Evolutionary conservation across 30 jellyfish, hydroid and myxozoan genomes (phyloP).

Genomic region (Aurelia sp.): DNA sequence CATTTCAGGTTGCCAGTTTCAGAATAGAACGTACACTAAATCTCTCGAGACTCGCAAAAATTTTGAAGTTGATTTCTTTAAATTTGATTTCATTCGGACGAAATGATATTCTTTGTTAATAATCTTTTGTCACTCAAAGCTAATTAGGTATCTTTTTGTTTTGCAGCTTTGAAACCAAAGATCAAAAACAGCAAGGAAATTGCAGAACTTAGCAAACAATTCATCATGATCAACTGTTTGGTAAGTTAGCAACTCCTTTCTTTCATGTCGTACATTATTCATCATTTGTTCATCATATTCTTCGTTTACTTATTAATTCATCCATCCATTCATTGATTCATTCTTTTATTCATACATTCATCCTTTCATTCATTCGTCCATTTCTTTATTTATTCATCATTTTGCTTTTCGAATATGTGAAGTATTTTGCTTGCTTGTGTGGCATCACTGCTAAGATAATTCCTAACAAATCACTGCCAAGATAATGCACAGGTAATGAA

Average conservation of each 20-base stretch:
- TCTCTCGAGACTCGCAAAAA: no score
- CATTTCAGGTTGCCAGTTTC: no score
- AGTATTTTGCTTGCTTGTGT: not conserved
- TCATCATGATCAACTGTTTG: slow-evolving; percentile 91
- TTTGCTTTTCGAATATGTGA: not conserved
- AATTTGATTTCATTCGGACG: no score
- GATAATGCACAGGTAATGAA: not conserved
- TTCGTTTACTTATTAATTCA: no score
- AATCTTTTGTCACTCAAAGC: no score
- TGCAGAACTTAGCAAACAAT: slow-evolving; percentile 90
- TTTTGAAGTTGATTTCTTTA: no score
- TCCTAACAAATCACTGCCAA: not conserved
- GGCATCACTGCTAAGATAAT: not conserved
- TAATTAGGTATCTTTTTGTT: not conserved
- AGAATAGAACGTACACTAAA: no score
- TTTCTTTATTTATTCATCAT: not conserved
- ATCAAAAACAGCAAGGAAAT: slow-evolving; percentile 68
- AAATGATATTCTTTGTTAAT: no score
- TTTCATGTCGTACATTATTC: no score
- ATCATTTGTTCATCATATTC: no score
- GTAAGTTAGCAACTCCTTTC: slow-evolving; percentile 39
- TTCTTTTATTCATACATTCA: not conserved
- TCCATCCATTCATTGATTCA: not conserved
- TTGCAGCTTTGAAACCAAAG: slow-evolving; percentile 89
- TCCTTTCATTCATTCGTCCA: not conserved